Percentiles rank a stretch among this genome's conserved stretches.
Evolutionary conservation across 2,113 vertebrate species (phyloP).

Genomic region (Sander lucioperca): DNA sequence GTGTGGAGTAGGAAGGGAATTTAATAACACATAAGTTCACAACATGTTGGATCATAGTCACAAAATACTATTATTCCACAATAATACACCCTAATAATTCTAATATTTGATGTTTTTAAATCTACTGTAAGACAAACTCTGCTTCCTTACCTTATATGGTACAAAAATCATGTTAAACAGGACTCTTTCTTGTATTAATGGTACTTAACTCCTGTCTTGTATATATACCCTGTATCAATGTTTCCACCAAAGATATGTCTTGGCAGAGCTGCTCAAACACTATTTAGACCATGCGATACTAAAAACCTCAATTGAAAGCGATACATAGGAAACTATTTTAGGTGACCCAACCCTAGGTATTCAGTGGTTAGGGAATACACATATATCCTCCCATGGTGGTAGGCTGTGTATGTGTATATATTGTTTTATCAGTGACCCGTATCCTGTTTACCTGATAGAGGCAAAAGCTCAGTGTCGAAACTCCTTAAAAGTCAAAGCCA

Average conservation of each 20-base stretch:
- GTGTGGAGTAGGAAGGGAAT: background rate
- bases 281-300: slow-evolving; percentile 62
- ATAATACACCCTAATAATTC: background rate
- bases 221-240: slow-evolving; percentile 51
- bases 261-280: slow-evolving; percentile 57
- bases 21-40: background rate
- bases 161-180: slow-evolving; percentile 21
- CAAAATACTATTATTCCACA: background rate
- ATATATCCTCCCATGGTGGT: slow-evolving; percentile 68
- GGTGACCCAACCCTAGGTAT: slow-evolving; percentile 59
- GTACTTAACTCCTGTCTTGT: slow-evolving; percentile 50
- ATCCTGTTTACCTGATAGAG: slow-evolving; percentile 88
- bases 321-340: slow-evolving; percentile 68
- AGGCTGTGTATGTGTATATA: slow-evolving; percentile 79
- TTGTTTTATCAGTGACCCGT: slow-evolving; percentile 87
- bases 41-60: background rate
- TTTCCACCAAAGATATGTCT: slow-evolving; percentile 52
- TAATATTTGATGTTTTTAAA: background rate
- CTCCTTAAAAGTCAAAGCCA: slow-evolving; percentile 87
- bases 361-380: slow-evolving; percentile 54
- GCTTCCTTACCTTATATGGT: slow-evolving; percentile 6
- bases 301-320: slow-evolving; percentile 58
- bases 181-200: slow-evolving; percentile 25
- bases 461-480: slow-evolving; percentile 83
- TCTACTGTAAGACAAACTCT: background rate